phyloP scores from a whole-genome alignment of 2,113 vertebrate genomes.

The Pogonocichla stellata region DNA sequence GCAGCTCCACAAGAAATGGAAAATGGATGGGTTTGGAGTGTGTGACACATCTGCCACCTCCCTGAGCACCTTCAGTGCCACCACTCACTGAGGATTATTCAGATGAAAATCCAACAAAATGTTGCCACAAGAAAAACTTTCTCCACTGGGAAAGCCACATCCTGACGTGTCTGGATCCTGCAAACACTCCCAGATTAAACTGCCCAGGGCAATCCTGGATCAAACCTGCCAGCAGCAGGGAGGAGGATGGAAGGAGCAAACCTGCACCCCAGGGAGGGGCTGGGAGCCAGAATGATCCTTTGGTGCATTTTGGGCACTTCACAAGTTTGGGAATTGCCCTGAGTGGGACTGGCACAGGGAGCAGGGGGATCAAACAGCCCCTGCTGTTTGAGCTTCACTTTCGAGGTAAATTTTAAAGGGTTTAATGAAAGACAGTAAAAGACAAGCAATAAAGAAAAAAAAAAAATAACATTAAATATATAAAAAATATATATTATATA shows the following conservation, averaged over 20 bases:
- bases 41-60: background rate
- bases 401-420: no score
- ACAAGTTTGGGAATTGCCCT: rapidly evolving
- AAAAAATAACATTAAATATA: no score
- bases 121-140: background rate
- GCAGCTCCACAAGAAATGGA: background rate
- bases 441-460: no score
- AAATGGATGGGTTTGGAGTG: background rate
- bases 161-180: rapidly evolving
- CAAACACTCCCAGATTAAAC: background rate
- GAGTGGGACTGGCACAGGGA: rapidly evolving
- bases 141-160: background rate
- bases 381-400: no score
- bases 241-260: background rate
- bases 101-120: background rate
- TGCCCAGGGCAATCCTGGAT: background rate
- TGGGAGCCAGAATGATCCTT: background rate
- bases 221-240: background rate
- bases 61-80: background rate
- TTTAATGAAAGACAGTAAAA: no score
- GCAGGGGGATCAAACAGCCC: background rate
- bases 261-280: background rate
- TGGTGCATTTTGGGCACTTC: rapidly evolving
- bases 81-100: rapidly evolving
- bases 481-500: no score